Base-by-base conservation (phyloP, 2,888 invertebrate genomes). In the Caenorhabditis sp. region DNA sequence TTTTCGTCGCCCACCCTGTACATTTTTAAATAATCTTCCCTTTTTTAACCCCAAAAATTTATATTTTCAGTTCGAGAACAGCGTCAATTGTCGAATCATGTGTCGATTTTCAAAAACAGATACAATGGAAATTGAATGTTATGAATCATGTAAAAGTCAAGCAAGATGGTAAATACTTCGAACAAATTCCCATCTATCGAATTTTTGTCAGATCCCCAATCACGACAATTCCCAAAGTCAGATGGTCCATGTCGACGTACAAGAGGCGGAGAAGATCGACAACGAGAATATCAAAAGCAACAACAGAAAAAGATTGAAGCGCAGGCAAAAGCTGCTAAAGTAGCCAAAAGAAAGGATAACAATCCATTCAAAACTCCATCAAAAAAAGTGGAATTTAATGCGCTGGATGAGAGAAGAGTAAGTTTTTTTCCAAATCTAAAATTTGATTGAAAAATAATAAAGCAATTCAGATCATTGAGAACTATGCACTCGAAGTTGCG, bases 91-190 rank as follows among this genome's bases (percentile, higher is more conserved):
- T 79, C 50, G 84, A 83, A 50, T 78, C 78, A 1, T 77, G 77
- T 50, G 79, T 82, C 57, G 83, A 83, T 66, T 81, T 81, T 62
- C 83, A 82, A 31, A 81, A 81, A 50, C 84, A 84, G 58, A 71
- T 84, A 26, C 70, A 79, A 55, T 83, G 82, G 78, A 84, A 84
- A 66, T 71, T 78, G 31, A 78, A 71, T 53, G 69, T 84, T 2
- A 74, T 83, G 54, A 71, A 81, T 37, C 78, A 82, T 58, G 75
- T 80, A 6, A 60, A 67, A 36, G 62, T 60, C 21, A 71, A 74
- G 21, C n/a, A 58, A 3, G 60, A 68, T 19, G 10, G 67, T 67
- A 58, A 58, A 62, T 31, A 4, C 37, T 55, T 43, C 5, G 17
- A 12, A n/a, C n/a, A n/a, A n/a, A n/a, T n/a, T n/a, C n/a, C n/a